Conservation (phyloP, 2,888 invertebrate species). For the Papilio protenor region DNA sequence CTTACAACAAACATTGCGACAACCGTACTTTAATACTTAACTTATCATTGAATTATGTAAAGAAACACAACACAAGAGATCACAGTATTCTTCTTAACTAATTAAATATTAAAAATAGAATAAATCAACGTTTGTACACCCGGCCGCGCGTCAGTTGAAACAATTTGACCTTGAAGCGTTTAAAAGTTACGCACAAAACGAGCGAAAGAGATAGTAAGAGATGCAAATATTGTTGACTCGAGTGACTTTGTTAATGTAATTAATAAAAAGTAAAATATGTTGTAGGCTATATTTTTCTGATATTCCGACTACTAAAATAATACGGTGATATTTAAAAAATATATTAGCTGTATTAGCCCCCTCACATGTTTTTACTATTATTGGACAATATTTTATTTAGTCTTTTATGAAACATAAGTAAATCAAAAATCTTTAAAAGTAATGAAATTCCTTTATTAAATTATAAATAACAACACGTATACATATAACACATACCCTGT, state of each 20-base stretch:
- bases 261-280: background rate
- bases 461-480: background rate
- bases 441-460: background rate
- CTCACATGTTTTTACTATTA: background rate
- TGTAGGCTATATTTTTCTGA: background rate
- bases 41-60: conserved; percentile 26
- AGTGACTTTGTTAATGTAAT: background rate
- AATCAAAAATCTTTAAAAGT: background rate
- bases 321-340: background rate
- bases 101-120: background rate
- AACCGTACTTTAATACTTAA: conserved; percentile 26
- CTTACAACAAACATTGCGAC: conserved; percentile 35
- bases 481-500: conserved; percentile 8
- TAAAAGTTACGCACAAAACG: no score
- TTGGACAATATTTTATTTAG: no score
- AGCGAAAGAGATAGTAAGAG: no score
- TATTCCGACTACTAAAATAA: background rate
- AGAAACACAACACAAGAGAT: background rate
- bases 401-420: background rate
- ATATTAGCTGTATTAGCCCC: background rate
- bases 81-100: background rate
- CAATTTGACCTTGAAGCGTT: no score
- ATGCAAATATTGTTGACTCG: background rate
- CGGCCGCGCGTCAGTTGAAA: no score
- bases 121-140: background rate